Conservation (phyloP, 2,797 vertebrate genomes). For the Gallinago stenura region DNA sequence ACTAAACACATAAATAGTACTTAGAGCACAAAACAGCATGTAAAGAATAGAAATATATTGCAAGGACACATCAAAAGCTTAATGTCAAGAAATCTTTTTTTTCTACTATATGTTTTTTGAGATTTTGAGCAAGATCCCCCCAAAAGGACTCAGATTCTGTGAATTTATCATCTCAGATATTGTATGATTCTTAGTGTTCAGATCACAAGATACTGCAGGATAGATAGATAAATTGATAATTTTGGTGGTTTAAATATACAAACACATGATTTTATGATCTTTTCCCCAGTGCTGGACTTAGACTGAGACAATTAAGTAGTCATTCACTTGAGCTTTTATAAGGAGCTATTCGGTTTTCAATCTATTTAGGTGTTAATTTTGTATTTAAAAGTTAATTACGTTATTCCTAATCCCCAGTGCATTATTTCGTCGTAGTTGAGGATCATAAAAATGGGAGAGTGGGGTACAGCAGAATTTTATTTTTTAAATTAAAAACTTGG, state of each 20-base stretch:
- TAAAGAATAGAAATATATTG: neutral
- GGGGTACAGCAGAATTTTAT: neutral
- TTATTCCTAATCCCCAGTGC: neutral
- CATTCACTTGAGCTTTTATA: neutral
- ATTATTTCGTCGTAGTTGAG: conserved; percentile 7
- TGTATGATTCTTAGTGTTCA: neutral
- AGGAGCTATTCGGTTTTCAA: neutral
- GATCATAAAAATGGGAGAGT: neutral
- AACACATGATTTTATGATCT: neutral
- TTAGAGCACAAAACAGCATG: neutral
- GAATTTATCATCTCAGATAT: neutral
- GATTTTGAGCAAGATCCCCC: neutral
- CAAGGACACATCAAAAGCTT: neutral
- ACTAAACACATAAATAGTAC: neutral
- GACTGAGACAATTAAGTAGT: neutral
- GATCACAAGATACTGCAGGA: neutral
- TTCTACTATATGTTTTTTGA: neutral
- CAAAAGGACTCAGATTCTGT: neutral
- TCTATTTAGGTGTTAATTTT: conserved; percentile 26
- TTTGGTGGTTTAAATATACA: neutral
- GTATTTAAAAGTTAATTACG: conserved; percentile 45
- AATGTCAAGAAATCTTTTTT: neutral
- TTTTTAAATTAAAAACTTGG: conserved; percentile 47
- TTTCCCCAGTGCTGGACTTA: neutral
- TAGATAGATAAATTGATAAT: neutral